Evolutionary conservation across 2,113 vertebrate genomes (phyloP), one percentile per base, ranked within the genome.

Genomic region (Rhea americana): DNA sequence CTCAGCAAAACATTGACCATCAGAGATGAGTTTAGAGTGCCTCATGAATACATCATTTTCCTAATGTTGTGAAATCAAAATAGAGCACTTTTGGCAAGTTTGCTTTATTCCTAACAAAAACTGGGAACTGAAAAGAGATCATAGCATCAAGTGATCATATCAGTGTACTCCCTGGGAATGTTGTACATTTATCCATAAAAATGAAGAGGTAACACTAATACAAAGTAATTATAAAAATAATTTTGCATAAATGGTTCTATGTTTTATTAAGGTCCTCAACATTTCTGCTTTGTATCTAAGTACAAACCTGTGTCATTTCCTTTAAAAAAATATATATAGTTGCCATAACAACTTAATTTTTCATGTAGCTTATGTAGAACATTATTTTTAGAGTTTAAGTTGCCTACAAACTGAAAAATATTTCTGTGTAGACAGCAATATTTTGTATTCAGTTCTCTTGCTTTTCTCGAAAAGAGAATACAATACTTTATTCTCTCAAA

Each of bases 341-440:
- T 94, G 21, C 59, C 32, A 30, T 91, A 95, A 91, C 71, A 84
- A 81, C 53, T 91, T 93, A 59, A 50, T 85, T n/a, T 87, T 82
- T 73, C 17, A 25, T 32, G 28, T 56, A 53, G n/a, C 17, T 90
- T 66, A 45, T 62, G 20, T 66, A 32, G 67, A 84, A 68, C 1
- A 7, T 45, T 71, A 75, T 91, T 92, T 93, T 92, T 90, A 92
- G 51, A 95, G 66, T n/a, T 83, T 75, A 37, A 3, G 13, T 88
- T 80, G 18, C 75, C 85, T 87, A 75, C 30, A 90, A 87, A 58
- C 4, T 3, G 30, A 61, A 87, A 92, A 83, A 48, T 30, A 51
- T 32, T 72, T 71, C 19, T 41, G 2, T 74, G 16, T 62, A 35
- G 16, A 22, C 32, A 50, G 2, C 1, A 5, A 11, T 66, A 15